Base-by-base conservation (phyloP, 2,113 vertebrate genomes). In the Lophura nycthemera region DNA sequence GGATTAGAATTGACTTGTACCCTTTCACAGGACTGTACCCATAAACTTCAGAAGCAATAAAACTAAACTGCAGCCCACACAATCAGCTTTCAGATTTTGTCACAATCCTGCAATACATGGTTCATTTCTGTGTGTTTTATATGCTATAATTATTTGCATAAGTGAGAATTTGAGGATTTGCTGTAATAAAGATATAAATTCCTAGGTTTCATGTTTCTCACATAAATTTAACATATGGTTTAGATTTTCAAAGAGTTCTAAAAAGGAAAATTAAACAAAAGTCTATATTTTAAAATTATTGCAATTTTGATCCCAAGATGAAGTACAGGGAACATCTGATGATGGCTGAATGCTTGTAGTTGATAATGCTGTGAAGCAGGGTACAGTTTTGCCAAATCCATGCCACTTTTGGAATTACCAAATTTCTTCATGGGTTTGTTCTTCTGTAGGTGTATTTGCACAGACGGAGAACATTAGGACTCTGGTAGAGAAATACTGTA, bases 401-500 rank as follows among this genome's bases (percentile, higher is more conserved):
- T 75, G 50, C 42, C 16, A 10, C 29, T 92, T 95, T 74, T 80
- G 40, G 50, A 93, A 27, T 16, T 21, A 65, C 3, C 1, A 34
- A 6, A 52, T 86, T 92, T 90, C 65, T 83, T 7, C 17, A 16
- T 25, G 45, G 34, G 6, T 84, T 93, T 93, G 30, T 77, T 79
- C 42, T 85, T 85, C 83, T 60, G 29, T 85, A 13, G 50, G 29
- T 56, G 3, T 91, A 56, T 83, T 91, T 92, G 42, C 64, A 88
- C 34, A 78, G 86, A 85, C 71, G 6, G 13, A 11, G 34, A 84
- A 83, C 65, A 32, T 74, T 86, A 69, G 34, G 32, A 29, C n/a
- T 80, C 10, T 65, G 36, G 20, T 91, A 86, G 47, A 60, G 45
- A 92, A 89, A 92, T 57, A 84, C 32, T 38, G 69, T 75, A 88